Base-by-base conservation (phyloP, 1,140 invertebrate genomes). In the Cherax destructor region DNA sequence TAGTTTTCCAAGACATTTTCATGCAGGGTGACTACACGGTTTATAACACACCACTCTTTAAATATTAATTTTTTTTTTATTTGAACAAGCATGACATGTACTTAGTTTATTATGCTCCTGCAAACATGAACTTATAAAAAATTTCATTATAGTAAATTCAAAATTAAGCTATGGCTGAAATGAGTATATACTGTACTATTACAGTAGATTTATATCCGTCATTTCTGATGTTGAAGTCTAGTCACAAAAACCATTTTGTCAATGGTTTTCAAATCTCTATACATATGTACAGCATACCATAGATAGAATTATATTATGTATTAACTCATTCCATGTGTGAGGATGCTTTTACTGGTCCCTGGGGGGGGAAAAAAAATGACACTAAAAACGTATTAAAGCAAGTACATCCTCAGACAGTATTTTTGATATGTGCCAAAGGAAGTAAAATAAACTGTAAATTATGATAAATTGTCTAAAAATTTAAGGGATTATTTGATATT, bases 361-460 rank as follows among this genome's bases (percentile, higher is more conserved):
- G 16, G 41, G 52, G n/a, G 24, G 7, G 56, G 24, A 41, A 41
- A 41, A 41, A 41, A 41, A 41, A 1, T 41, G 30, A 41, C 0
- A 41, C 30, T 41, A 56, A 79, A 79, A 61, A 16, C 16, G 50
- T 76, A 41, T 30, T 56, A 21, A 65, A 56, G 9, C 18, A 21
- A 65, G 61, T 74, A 76, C 69, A 81, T 65, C 11, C 59, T 88
- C 69, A 47, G 30, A 49, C 47, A 18, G 61, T 83, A 52, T 88
- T 81, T 83, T 79, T 69, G 78, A 59, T 88, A 65, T 88, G 78
- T 88, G 78, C 79, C 85, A 87, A 87, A 87, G 56, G 76, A 30
- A 87, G 74, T 78, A 87, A 76, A 61, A n/a, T 86, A 41, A 21
- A 47, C 74, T 59, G 21, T 56, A 85, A 49, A 69, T 69, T 41